Evolutionary conservation across 92 coral and sea anemone species (phyloP), one percentile per base, ranked within the genome.

Genomic region (Porites evermanni): DNA sequence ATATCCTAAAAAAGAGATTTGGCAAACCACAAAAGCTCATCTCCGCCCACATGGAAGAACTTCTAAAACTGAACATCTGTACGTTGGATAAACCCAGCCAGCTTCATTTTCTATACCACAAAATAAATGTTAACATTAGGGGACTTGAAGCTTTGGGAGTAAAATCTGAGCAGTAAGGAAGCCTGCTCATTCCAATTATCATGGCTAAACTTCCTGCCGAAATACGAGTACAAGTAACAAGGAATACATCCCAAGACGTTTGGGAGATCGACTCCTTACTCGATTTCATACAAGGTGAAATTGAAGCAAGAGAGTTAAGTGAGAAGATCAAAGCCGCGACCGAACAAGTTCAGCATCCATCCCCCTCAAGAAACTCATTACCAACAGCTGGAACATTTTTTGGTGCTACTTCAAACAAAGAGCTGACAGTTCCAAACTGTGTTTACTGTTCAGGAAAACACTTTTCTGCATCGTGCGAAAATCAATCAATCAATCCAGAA

Each of bases 61-160:
- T 90, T 21, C 26, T 90, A 32, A 86, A 86, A 59, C 52, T 86
- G 29, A 80, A 79, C 9, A 63, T 81, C 12, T 71, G 94, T 77
- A 7, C 64, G 13, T 18, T 44, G 26, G 63, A 51, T 63, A 51
- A 73, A 19, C 32, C 63, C 19, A 12, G 58, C 29, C 76, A 84
- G 52, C 74, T 79, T 20, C 84, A 85, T 59, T 88, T 85, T 56
- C 79, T 89, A 47, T 82, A 77, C 73, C 85, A 89, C 64, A 85
- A 68, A 4, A 74, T 86, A n/a, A 78, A 70, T 29, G 75, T 89
- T 20, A 82, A 90, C 87, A 90, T 89, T 23, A 63, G 93, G 86
- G 87, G 90, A 68, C 79, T 86, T 64, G 77, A 86, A 19, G 81
- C 93, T 1, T 52, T 90, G 59, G 93, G 93, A n/a, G 90, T 90